Evolutionary conservation across 2,888 invertebrate genomes (phyloP), one percentile per base, ranked within the genome.

Genomic region (Poecilus cupreus): DNA sequence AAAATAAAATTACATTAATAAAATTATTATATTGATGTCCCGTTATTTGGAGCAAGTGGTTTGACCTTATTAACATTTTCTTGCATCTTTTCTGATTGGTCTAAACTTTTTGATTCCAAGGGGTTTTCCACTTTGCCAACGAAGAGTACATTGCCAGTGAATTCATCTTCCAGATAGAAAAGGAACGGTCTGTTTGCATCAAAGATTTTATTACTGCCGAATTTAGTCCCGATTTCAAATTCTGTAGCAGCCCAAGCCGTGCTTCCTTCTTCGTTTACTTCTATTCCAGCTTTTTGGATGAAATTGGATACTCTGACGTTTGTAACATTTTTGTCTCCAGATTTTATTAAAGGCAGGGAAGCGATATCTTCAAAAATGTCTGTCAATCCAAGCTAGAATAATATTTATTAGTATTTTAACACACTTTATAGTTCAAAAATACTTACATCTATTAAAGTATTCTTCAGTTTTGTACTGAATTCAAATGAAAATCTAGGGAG

Each of bases 111-210:
- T 8, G 60, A 60, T 90, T 89, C 83, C 85, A 10, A 18, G 0
- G 96, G 96, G 87, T 94, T 92, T 22, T 91, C 90, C 0, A 96
- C 92, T 88, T 94, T 92, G 37, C 96, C 96, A 32, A 94, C 92
- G 88, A 95, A 95, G 22, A 96, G 88, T 68, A 95, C 91, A 43
- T 94, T 94, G 13, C 93, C 92, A 0, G 93, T 94, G 0, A 89
- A 89, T 85, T 94, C 94, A 85, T 96, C 96, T 86, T 95, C 94
- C 82, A 96, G 94, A 88, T 94, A 94, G 89, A 96, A 95, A 77
- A 96, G 86, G 89, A 96, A 96, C 0, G 96, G 96, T 83, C 92
- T 94, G 86, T 93, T 92, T 0, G 93, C 95, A 54, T 92, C 90
- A 86, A 96, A 94, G 79, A 92, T 91, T 80, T 91, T 90, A 43